A percentile compares a stretch with the other conserved stretches of the same genome.
Conservation (phyloP, 1,140 invertebrate species). For the Pemphigus obesinymphae region DNA sequence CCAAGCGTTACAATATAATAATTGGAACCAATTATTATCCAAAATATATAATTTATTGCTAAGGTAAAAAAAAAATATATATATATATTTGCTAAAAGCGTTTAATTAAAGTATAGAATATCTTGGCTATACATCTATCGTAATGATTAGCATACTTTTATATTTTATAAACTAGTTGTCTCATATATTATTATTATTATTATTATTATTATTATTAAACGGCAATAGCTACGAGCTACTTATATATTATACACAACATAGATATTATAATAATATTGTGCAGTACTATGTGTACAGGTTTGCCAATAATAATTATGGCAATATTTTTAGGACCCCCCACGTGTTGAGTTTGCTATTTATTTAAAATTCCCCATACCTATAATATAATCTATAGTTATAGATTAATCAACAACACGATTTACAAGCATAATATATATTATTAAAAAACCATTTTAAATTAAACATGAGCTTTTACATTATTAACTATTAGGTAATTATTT, state of each 20-base stretch:
- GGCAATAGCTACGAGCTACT: background rate
- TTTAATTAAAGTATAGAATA: background rate
- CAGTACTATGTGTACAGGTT: background rate
- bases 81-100: background rate
- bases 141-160: background rate
- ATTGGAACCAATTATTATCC: background rate
- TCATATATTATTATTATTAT: conserved; percentile 4
- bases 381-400: too few relatives aligned
- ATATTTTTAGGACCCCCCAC: background rate
- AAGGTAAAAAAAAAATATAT: background rate
- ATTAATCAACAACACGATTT: too few relatives aligned
- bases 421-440: too few relatives aligned
- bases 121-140: background rate
- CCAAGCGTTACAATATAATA: background rate
- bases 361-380: background rate
- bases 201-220: background rate
- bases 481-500: too few relatives aligned
- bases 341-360: background rate
- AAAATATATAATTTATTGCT: background rate
- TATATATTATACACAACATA: background rate
- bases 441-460: too few relatives aligned
- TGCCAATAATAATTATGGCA: background rate
- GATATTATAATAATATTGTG: too few relatives aligned
- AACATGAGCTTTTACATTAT: too few relatives aligned
- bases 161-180: background rate